Evolutionary conservation across 2,113 vertebrate genomes (phyloP), one percentile per base, ranked within the genome.

Genomic region (Calidris pygmaea): DNA sequence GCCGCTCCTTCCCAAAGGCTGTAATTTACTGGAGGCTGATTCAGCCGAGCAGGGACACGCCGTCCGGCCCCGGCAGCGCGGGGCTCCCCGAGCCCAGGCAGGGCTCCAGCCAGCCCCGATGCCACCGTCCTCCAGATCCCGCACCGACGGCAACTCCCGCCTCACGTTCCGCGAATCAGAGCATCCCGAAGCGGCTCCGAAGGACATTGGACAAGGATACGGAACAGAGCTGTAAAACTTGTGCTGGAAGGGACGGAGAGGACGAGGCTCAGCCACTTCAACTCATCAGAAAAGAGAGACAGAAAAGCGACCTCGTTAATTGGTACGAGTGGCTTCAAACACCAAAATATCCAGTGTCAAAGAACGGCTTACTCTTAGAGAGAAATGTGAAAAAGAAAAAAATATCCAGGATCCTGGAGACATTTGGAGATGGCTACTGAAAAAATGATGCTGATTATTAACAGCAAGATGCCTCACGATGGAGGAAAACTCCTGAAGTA

Each of bases 21-120:
- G 76, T 96, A 73, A 93, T 93, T 95, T 95, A 92, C 93, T 29
- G 53, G 29, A 16, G 52, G 27, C 52, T 53, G 52, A 29, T 29
- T 29, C 52, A 53, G 52, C 93, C 52, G 55, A 70, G 75, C 5
- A 1, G 55, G 89, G 95, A 87, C 74, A 7, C 20, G 74, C 62
- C 0, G 3, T 80, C 0, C 6, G 77, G n/a, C 56, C 70, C 70
- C 12, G 5, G 92, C 63, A 67, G 53, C 5, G 5, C 0, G 1
- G 86, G 66, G 55, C 55, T 65, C 68, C 93, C 79, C 48, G 1
- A 24, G 23, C 37, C 20, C 1, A 3, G 47, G n/a, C 65, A 24
- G 21, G 41, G 7, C 52, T 39, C 39, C 39, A 23, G 10, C 3
- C 35, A 20, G 52, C 85, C 16, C 32, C 17, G 1, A 4, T 7